Evolutionary conservation across 1,140 invertebrate genomes (phyloP), one percentile per base, ranked within the genome.

Genomic region (Brachionus asplanchnoidis): DNA sequence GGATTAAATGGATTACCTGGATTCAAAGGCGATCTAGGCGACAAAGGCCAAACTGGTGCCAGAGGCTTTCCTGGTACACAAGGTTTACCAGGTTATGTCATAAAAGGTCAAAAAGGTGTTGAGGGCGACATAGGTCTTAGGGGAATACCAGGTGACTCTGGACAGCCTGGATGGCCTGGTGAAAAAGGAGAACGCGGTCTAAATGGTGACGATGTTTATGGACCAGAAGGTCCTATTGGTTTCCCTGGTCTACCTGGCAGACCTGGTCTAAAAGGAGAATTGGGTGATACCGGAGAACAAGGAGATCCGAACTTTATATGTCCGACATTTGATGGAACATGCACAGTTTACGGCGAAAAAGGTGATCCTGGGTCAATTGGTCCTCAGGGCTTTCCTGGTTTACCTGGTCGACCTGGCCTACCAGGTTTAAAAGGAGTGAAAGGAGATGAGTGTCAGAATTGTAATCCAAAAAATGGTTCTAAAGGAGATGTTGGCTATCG

Each of bases 391-490:
- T 42, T 11, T 44, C 36, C 32, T 3, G 79, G 79, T 42, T 65
- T 32, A 26, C 50, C 50, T 20, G 79, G 79, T 46, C 9, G 56
- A 65, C 32, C 20, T 12, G 79, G 79, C 20, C 23, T 44, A 11
- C 28, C 28, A 12, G 75, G 75, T 14, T n/a, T 17, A 44, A 82
- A 65, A 32, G 77, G 77, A 20, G 20, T 17, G 11, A 53, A 53
- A n/a, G 79, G 79, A 44, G 79, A 82, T 42, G 79, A 82, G 36
- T 82, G 79, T 14, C 28, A 46, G 65, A 82, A 82, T 68, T 82
- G 79, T 17, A 20, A 20, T 46, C 79, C 79, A 28, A 44, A 14
- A 70, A n/a, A 28, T 9, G 82, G 82, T 56, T 17, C 32, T 0
- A 84, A 68, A 70, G 82, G 82, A 17, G 65, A 84, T 9, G 32